Conservation (phyloP, 2,888 invertebrate genomes). For the Agonum fuliginosum region DNA sequence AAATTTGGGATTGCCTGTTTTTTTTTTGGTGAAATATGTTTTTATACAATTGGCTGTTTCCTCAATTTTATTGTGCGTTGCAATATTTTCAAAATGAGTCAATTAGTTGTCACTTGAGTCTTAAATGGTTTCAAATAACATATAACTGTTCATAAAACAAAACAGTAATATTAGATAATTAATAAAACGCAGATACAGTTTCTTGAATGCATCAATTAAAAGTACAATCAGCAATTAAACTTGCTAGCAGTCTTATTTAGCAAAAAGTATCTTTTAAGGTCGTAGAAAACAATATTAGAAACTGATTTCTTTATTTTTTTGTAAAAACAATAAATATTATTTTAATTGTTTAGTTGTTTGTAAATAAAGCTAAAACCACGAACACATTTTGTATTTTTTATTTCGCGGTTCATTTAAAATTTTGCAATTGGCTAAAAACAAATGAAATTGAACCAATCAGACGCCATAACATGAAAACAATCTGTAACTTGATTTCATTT, state of each 20-base stretch:
- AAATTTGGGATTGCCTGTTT: no score
- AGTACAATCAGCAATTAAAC: constrained; percentile 12
- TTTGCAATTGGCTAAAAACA: neutral
- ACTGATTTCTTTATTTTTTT: neutral
- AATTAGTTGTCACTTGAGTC: no score
- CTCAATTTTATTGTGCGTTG: constrained; percentile 1
- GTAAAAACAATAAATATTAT: neutral
- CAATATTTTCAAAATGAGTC: no score
- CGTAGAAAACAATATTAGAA: neutral
- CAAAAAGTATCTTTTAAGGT: constrained; percentile 3
- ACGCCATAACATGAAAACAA: neutral
- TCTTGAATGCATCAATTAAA: constrained; percentile 20
- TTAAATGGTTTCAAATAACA: no score
- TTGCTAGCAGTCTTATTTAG: neutral
- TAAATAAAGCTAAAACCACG: neutral
- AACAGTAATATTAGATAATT: constrained; percentile 2
- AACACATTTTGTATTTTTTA: neutral
- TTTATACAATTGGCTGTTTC: no score
- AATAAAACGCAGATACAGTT: constrained; percentile 13
- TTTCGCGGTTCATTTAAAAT: neutral
- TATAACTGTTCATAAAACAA: neutral
- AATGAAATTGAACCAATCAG: constrained; percentile 4
- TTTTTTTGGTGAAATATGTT: no score
- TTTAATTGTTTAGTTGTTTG: neutral
- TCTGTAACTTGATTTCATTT: constrained; percentile 13